These are phyloP conservation scores for Chrysaora quinquecirrha DNA, from an alignment of 30 jellyfish, hydroid and myxozoan genomes.

Conservation along the genomic window DNA sequence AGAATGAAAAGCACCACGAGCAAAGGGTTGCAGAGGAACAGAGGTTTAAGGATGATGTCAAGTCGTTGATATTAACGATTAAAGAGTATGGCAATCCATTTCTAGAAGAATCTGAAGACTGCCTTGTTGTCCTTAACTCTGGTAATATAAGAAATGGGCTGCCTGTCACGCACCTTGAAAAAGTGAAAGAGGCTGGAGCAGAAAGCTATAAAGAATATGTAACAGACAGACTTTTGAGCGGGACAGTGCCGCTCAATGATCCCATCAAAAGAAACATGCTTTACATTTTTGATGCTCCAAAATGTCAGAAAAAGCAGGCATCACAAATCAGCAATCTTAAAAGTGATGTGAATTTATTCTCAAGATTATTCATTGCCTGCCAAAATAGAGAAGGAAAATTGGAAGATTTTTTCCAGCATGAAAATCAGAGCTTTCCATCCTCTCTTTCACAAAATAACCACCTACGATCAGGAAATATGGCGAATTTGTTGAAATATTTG, in stretches of 20 bases:
- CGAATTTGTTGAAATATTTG: not conserved
- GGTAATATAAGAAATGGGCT: not conserved
- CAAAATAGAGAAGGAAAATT: not conserved
- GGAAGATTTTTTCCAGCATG: not conserved
- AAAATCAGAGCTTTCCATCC: not conserved
- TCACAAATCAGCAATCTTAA: no score
- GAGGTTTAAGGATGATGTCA: not conserved
- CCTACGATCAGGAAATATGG: not conserved
- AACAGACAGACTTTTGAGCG: not conserved
- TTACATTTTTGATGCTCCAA: not conserved
- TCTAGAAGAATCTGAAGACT: not conserved
- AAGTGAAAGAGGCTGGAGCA: not conserved
- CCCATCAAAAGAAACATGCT: not conserved
- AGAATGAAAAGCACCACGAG: not conserved
- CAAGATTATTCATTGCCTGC: not conserved
- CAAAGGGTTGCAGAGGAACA: not conserved
- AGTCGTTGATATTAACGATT: not conserved
- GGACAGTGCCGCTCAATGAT: not conserved
- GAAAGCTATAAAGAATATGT: not conserved
- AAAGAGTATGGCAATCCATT: not conserved
- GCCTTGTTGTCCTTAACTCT: not conserved
- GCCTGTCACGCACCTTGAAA: not conserved
- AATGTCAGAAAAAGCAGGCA: no score
- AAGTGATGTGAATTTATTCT: not conserved
- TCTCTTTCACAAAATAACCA: not conserved